Evolutionary conservation across 2,797 vertebrate species (phyloP).

Genomic region (Diceros bicornis): DNA sequence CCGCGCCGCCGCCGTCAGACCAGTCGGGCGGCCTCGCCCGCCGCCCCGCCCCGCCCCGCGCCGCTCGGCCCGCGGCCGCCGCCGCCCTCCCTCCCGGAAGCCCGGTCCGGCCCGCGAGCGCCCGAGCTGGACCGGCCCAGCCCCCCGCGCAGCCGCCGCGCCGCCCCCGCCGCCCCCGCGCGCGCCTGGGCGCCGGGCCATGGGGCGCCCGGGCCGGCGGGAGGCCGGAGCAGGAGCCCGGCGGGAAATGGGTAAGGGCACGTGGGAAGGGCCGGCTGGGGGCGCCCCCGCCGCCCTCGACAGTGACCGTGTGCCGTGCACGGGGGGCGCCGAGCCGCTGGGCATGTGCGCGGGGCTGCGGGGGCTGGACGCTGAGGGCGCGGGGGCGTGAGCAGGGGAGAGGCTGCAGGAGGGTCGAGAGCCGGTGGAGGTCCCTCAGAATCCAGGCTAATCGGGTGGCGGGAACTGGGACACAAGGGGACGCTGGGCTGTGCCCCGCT

Average conservation of each 20-base stretch:
- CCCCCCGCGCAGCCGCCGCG: neutral
- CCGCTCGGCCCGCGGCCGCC: too few species aligned
- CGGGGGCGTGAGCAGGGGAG: neutral
- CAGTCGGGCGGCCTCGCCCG: slow-evolving; percentile 61
- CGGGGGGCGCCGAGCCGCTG: neutral
- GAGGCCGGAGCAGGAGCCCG: slow-evolving; percentile 51
- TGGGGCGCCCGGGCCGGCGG: slow-evolving; percentile 47
- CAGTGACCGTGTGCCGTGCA: neutral
- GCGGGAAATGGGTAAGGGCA: slow-evolving; percentile 66
- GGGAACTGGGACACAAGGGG: neutral
- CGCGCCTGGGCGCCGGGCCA: slow-evolving; percentile 46
- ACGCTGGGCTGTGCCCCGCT: neutral
- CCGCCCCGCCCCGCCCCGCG: slow-evolving; percentile 19
- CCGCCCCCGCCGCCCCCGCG: neutral
- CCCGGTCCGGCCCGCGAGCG: neutral
- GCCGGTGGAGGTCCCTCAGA: neutral
- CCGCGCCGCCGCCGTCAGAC: neutral
- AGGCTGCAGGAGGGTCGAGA: neutral
- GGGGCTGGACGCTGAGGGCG: neutral
- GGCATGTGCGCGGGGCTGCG: neutral
- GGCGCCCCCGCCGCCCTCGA: neutral
- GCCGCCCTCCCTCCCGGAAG: slow-evolving; percentile 63
- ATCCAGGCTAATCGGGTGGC: neutral
- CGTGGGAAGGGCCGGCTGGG: neutral
- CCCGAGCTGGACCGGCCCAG: neutral